phyloP scores from a whole-genome alignment of 2,797 vertebrate genomes.

The Pseudopleuronectes americanus region DNA sequence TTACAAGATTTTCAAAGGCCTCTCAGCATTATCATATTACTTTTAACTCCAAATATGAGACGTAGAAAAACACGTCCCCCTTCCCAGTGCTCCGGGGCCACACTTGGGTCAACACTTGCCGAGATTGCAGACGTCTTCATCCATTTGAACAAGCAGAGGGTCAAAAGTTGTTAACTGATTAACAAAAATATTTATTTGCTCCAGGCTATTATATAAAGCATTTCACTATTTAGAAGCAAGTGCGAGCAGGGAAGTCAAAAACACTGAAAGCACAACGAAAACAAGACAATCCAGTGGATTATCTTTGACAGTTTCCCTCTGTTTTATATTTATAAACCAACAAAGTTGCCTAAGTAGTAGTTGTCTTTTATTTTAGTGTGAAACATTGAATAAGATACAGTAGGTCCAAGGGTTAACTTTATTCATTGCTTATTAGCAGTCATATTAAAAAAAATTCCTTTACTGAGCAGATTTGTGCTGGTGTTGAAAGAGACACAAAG shows the following conservation, averaged over 20 bases:
- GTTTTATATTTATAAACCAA: slow-evolving; percentile 10
- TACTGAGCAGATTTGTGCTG: not conserved
- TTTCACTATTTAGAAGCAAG: slow-evolving; percentile 21
- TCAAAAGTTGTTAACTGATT: slow-evolving; percentile 61
- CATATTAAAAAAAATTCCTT: not conserved
- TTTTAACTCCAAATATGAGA: slow-evolving; percentile 61
- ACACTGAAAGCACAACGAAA: slow-evolving; percentile 24
- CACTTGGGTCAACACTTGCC: slow-evolving; percentile 40
- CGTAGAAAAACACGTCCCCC: slow-evolving; percentile 21
- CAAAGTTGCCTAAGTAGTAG: not conserved
- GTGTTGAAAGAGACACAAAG: not conserved
- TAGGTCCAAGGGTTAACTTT: too few relatives aligned
- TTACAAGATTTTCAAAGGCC: slow-evolving; percentile 66
- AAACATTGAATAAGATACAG: not conserved
- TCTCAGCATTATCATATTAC: slow-evolving; percentile 63
- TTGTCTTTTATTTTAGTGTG: not conserved
- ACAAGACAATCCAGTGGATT: not conserved
- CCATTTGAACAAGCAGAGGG: slow-evolving; percentile 43
- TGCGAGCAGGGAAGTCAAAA: not conserved
- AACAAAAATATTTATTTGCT: slow-evolving; percentile 62
- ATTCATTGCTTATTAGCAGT: too few relatives aligned
- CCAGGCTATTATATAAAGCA: slow-evolving; percentile 32
- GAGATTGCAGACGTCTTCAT: slow-evolving; percentile 46
- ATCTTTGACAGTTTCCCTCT: not conserved
- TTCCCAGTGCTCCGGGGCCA: slow-evolving; percentile 35